Conservation (phyloP, 2,113 vertebrate species). For the Phoxinus phoxinus region DNA sequence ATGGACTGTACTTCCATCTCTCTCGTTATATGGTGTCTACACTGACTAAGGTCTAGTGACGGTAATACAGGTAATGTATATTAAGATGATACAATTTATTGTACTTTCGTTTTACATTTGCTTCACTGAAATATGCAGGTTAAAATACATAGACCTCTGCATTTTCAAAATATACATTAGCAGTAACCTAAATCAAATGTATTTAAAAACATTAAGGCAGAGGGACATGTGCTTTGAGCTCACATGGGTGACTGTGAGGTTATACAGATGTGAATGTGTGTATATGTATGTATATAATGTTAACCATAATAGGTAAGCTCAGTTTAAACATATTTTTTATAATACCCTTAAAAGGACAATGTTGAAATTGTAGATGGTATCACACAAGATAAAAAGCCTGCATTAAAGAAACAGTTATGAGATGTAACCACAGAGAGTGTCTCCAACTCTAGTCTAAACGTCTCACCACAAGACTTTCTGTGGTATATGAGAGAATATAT, state of each 20-base stretch:
- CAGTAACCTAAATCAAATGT: not conserved
- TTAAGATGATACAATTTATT: not conserved
- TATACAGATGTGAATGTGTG: not conserved
- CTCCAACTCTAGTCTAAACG: not conserved
- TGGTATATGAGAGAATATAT: constrained; percentile 16
- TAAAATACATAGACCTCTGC: too few species aligned
- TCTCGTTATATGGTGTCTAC: not conserved
- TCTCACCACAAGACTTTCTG: not conserved
- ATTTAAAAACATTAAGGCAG: not conserved
- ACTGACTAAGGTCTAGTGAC: not conserved
- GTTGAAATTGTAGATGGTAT: constrained; percentile 4
- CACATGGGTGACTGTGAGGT: constrained; percentile 37
- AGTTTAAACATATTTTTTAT: constrained; percentile 7
- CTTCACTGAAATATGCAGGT: not conserved
- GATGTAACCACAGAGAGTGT: constrained; percentile 11
- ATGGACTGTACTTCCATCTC: not conserved
- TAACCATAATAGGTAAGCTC: not conserved
- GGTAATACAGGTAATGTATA: not conserved
- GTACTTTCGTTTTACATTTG: not conserved
- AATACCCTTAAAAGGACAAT: not conserved
- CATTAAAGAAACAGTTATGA: constrained; percentile 23
- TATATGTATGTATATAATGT: not conserved
- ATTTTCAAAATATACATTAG: not conserved
- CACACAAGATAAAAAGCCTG: not conserved
- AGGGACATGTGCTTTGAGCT: not conserved